Evolutionary conservation across 2,888 invertebrate genomes (phyloP), one percentile per base, ranked within the genome.

Genomic region (Drosophila bunnanda): DNA sequence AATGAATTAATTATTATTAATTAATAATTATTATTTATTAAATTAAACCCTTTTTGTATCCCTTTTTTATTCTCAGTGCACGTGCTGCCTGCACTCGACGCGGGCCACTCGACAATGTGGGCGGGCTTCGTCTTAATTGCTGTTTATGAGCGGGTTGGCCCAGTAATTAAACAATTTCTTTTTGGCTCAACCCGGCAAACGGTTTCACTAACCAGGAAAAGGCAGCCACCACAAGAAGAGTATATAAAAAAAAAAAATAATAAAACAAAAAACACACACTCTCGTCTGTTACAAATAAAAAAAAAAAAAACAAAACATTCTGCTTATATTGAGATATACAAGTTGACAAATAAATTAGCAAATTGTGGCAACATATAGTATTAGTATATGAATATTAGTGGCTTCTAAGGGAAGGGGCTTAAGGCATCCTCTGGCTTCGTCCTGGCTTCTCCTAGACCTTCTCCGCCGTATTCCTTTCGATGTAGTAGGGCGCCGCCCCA

Each of bases 401-500:
- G 56, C 34, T 22, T 41, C 22, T 53, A 17, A 0, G 15, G 13
- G 38, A 15, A 13, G 7, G 3, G 12, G 13, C 1, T 34, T 1
- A 36, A 25, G 53, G 46, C 71, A 32, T 70, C 60, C 69, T 60
- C 9, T 17, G 70, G 71, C 71, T 54, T 17, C 17, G 34, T 41
- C 54, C 48, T 3, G 8, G 22, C 22, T 25, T 10, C 38, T n/a
- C 34, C 56, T 77, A 77, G 57, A 61, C 62, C 8, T 55, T 56
- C 38, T 69, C 66, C 2, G 80, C 71, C 1, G 83, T 70, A 59
- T 91, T 84, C 34, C 75, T 78, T 30, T 91, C 91, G 48, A 92
- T 88, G 43, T 78, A 91, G 38, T 80, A 91, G 17, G 91, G 82
- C 13, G 81, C 79, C 32, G 88, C 90, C 50, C 88, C 88, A 5